Evolutionary conservation across 2,797 vertebrate genomes (phyloP).

Genomic region (Mus spretus): DNA sequence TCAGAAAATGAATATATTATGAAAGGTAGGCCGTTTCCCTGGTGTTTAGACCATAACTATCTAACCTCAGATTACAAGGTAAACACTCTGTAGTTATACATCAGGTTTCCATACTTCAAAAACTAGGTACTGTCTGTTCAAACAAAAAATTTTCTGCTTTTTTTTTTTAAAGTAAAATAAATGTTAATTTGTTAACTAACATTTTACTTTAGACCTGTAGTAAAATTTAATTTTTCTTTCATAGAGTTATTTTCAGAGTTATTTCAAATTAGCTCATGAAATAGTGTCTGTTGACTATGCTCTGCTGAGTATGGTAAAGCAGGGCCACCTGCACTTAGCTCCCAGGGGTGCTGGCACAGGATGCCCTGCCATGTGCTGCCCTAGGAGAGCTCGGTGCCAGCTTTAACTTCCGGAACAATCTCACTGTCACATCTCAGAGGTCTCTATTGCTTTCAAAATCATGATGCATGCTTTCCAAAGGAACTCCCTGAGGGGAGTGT

Average conservation of each 20-base stretch:
- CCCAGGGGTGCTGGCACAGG: not conserved
- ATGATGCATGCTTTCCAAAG: not conserved
- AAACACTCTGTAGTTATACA: conserved; percentile 6
- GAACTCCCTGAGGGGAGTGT: not conserved
- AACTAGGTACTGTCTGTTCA: conserved; percentile 28
- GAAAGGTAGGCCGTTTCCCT: conserved; percentile 93
- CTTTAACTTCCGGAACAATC: not conserved
- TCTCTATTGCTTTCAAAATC: not conserved
- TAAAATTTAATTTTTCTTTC: conserved; percentile 21
- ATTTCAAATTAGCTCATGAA: not conserved
- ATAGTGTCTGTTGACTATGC: not conserved
- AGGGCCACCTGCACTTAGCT: not conserved
- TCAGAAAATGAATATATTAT: conserved; percentile 99
- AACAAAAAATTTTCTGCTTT: not conserved
- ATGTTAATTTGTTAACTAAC: not conserved
- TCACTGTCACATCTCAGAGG: not conserved
- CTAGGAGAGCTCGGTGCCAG: not conserved
- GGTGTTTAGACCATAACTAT: conserved; percentile 61
- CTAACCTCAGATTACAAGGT: conserved; percentile 25
- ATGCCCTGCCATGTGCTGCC: not conserved
- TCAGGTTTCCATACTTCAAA: not conserved
- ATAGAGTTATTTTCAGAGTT: conserved; percentile 43
- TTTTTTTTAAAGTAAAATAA: conserved; percentile 13
- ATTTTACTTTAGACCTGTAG: conserved; percentile 25
- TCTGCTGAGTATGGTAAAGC: not conserved